These are phyloP conservation scores for Oreochromis grahami DNA, from an alignment of 2,797 vertebrate species.

Conservation along the genomic window DNA sequence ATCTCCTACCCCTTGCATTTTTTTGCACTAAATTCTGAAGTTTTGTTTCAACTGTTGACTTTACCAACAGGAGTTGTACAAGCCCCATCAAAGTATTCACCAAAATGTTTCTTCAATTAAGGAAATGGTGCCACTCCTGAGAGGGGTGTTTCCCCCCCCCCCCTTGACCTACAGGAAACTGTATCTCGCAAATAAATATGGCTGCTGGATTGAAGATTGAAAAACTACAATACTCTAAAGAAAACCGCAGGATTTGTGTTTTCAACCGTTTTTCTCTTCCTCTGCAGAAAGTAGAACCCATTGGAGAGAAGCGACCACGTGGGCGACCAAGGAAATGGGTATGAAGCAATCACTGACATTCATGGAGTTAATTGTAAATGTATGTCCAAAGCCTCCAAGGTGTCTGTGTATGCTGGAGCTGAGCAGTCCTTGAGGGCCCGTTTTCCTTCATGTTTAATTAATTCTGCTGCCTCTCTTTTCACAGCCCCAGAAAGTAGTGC, in stretches of 20 bases:
- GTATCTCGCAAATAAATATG: background rate
- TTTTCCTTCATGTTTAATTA: background rate
- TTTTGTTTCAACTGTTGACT: background rate
- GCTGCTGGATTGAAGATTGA: background rate
- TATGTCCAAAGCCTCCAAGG: background rate
- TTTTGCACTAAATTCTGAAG: background rate
- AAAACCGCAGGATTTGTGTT: background rate
- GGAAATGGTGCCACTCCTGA: background rate
- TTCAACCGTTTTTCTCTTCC: slow-evolving; percentile 26
- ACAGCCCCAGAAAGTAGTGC: slow-evolving; percentile 68
- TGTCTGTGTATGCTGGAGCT: slow-evolving; percentile 5
- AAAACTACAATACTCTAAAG: background rate
- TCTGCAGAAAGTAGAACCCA: slow-evolving; percentile 89
- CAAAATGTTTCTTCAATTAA: background rate
- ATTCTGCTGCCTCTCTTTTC: slow-evolving; percentile 22
- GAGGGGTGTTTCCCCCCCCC: background rate
- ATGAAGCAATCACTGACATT: slow-evolving; percentile 59
- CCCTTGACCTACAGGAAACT: background rate
- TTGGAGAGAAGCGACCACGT: slow-evolving; percentile 91
- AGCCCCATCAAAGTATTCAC: background rate
- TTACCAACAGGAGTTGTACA: background rate
- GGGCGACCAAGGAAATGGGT: slow-evolving; percentile 99
- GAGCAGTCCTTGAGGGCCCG: background rate
- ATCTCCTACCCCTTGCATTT: background rate
- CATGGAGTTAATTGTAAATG: background rate